A percentile compares a stretch with the other conserved stretches of the same genome.
Evolutionary conservation across 2,113 vertebrate species (phyloP).

Genomic region (Istiophorus platypterus): DNA sequence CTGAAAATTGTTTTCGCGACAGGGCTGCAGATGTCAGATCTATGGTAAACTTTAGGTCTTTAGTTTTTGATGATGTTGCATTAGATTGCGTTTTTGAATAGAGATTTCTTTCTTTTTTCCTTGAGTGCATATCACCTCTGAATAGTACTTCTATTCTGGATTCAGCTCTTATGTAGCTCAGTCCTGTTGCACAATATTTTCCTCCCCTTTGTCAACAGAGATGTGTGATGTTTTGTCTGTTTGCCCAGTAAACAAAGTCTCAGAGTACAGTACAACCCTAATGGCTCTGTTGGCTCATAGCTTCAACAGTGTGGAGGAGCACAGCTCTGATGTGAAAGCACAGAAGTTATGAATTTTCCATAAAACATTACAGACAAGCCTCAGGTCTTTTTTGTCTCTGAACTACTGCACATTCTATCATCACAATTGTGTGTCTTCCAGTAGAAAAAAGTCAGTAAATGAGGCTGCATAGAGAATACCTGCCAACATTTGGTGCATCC

Average conservation of each 20-base stretch:
- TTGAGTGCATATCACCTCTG: not conserved
- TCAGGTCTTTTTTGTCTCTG: conserved; percentile 21
- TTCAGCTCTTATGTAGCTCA: conserved; percentile 5
- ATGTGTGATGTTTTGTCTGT: conserved; percentile 34
- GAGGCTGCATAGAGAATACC: conserved; percentile 8
- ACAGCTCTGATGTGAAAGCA: conserved; percentile 25
- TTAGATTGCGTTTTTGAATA: conserved; percentile 7
- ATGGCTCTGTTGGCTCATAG: conserved; percentile 43
- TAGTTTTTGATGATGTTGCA: conserved; percentile 12
- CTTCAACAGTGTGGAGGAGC: conserved; percentile 13
- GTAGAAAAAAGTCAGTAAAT: not conserved
- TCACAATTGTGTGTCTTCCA: conserved; percentile 1
- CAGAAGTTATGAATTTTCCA: conserved; percentile 45
- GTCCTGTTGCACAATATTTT: conserved; percentile 23
- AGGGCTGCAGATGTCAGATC: not conserved
- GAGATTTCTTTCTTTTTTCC: not conserved
- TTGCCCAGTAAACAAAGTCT: conserved; percentile 50
- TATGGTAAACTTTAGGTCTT: not conserved
- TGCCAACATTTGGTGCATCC: conserved; percentile 5
- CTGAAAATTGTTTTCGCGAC: too few relatives aligned
- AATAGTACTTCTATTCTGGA: conserved; percentile 1
- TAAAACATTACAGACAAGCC: conserved; percentile 40
- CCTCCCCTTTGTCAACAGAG: conserved; percentile 43
- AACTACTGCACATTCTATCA: conserved; percentile 8
- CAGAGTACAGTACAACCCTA: conserved; percentile 29